phyloP scores from a whole-genome alignment of 2,797 vertebrate genomes.

The Sphenodon punctatus region DNA sequence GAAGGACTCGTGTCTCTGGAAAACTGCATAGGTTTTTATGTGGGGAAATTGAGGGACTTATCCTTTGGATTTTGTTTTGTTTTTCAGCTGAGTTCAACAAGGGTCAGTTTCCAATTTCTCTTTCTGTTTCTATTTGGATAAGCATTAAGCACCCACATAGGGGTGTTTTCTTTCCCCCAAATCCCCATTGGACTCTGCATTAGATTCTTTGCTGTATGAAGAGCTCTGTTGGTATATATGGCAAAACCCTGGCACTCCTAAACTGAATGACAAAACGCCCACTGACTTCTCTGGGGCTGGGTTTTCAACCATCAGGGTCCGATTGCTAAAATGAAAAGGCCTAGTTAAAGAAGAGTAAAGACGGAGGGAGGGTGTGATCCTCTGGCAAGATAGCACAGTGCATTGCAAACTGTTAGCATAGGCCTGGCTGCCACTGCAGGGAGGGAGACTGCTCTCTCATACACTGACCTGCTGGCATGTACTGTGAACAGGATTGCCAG shows the following conservation, averaged over 20 bases:
- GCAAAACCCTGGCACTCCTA: too few relatives aligned
- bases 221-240: background rate
- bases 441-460: too few relatives aligned
- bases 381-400: too few relatives aligned
- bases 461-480: too few relatives aligned
- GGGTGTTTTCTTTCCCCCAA: slow-evolving; percentile 48
- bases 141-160: slow-evolving; percentile 46
- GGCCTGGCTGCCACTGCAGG: too few relatives aligned
- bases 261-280: too few relatives aligned
- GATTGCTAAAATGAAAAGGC: background rate
- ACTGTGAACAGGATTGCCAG: background rate
- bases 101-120: slow-evolving; percentile 66
- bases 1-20: slow-evolving; percentile 52
- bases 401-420: too few relatives aligned
- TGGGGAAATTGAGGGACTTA: slow-evolving; percentile 68
- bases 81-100: slow-evolving; percentile 49
- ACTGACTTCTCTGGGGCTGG: too few relatives aligned
- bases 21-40: slow-evolving; percentile 60
- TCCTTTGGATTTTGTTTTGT: background rate
- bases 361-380: too few relatives aligned
- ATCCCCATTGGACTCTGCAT: slow-evolving; percentile 29
- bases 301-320: too few relatives aligned
- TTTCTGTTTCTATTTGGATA: slow-evolving; percentile 67
- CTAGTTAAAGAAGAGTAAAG: background rate
- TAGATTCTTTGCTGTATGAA: slow-evolving; percentile 21